Evolutionary conservation across 2,888 invertebrate species (phyloP).

Genomic region (Agrotis clavis): DNA sequence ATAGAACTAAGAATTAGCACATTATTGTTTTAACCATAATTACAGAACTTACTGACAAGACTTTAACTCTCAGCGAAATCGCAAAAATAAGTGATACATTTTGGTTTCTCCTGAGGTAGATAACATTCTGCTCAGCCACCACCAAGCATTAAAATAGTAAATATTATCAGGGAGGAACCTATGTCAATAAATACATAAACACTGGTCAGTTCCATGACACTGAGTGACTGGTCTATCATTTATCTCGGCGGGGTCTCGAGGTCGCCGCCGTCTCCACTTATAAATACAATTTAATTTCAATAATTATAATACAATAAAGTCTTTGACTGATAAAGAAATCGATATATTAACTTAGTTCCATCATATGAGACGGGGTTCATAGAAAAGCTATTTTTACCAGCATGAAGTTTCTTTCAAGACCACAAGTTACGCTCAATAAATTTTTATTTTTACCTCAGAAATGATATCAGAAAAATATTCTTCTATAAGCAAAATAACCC

Average conservation of each 20-base stretch:
- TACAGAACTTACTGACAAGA: not conserved
- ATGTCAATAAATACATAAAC: conserved; percentile 76
- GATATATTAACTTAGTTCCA: conserved; percentile 48
- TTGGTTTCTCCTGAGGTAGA: conserved; percentile 12
- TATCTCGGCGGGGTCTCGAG: conserved; percentile 80
- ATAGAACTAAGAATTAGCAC: too few species aligned
- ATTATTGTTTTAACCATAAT: not conserved
- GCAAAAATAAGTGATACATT: not conserved
- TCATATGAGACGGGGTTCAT: conserved; percentile 64
- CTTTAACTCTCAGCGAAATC: not conserved
- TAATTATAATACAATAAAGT: conserved; percentile 87
- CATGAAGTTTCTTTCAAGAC: not conserved
- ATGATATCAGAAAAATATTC: conserved; percentile 34
- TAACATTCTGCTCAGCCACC: conserved; percentile 7
- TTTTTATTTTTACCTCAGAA: conserved; percentile 4
- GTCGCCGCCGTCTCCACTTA: conserved; percentile 82
- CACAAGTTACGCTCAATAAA: not conserved
- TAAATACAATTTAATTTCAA: conserved; percentile 89
- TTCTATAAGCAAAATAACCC: conserved; percentile 45
- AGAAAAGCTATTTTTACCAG: conserved; percentile 45
- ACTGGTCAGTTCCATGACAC: conserved; percentile 88
- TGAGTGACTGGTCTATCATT: conserved; percentile 75
- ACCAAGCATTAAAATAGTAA: conserved; percentile 26
- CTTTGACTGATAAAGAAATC: conserved; percentile 85
- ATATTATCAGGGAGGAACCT: conserved; percentile 72